Conservation (phyloP, 2,888 invertebrate species). For the Lamellibrachia satsuma region DNA sequence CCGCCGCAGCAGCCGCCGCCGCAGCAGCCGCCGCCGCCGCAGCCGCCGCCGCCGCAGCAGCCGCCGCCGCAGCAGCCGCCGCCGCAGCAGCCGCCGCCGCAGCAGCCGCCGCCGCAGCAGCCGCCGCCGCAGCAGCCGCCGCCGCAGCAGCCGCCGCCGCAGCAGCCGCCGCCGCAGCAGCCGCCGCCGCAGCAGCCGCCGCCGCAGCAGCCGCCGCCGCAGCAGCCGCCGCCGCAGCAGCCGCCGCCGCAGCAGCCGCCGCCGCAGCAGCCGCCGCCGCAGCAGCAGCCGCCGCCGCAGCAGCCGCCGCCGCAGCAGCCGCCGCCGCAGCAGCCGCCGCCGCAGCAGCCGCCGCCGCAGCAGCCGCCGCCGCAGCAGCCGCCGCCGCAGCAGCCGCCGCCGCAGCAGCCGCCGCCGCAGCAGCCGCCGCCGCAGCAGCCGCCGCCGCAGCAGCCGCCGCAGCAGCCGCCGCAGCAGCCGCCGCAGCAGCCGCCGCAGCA, state of each 20-base stretch:
- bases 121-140: constrained; percentile 6
- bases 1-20: background rate
- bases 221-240: background rate
- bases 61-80: background rate
- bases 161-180: background rate
- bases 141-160: background rate
- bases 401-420: background rate
- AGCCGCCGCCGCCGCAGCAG: background rate
- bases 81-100: background rate
- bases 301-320: background rate
- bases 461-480: background rate
- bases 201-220: background rate
- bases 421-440: background rate
- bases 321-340: background rate
- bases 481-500: background rate
- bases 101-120: background rate
- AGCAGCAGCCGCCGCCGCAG: background rate
- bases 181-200: background rate
- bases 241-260: background rate
- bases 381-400: background rate
- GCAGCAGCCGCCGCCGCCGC: background rate
- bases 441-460: background rate
- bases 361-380: background rate
- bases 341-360: background rate
- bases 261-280: background rate